Conservation (phyloP, 64 coral and sea anemone genomes). For the Dendrophyllia cribrosa region DNA sequence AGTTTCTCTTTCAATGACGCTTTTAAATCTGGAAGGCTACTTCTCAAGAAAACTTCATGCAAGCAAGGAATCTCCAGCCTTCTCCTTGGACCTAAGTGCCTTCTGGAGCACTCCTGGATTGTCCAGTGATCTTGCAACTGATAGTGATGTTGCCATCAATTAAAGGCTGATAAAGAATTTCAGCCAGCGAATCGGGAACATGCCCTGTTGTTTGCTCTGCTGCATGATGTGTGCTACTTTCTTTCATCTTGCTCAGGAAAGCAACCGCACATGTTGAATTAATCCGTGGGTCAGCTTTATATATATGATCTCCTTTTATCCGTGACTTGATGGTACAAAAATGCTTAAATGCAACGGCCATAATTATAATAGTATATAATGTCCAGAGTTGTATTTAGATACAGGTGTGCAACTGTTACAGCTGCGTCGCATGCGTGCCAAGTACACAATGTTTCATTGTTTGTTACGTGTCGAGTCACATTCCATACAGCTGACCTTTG, state of each 20-base stretch:
- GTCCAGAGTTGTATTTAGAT: constrained; percentile 11
- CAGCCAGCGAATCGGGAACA: constrained; percentile 32
- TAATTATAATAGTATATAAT: constrained; percentile 1
- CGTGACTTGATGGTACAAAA: constrained; percentile 27
- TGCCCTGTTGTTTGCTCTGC: constrained; percentile 16
- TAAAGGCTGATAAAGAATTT: constrained; percentile 34
- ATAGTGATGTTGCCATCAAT: constrained; percentile 36
- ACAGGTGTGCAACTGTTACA: background rate
- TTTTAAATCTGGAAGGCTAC: constrained; percentile 21
- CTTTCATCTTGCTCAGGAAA: constrained; percentile 17
- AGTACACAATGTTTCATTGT: background rate
- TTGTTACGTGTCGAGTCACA: background rate
- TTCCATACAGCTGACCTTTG: constrained; percentile 21
- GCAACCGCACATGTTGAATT: constrained; percentile 9
- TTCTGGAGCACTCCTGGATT: constrained; percentile 58
- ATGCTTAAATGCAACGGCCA: constrained; percentile 43
- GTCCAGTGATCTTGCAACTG: constrained; percentile 15
- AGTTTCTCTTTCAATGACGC: constrained; percentile 42
- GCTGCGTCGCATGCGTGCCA: background rate
- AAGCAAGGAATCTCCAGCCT: constrained; percentile 41
- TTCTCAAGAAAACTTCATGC: constrained; percentile 2
- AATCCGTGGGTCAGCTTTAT: constrained; percentile 12
- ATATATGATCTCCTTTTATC: constrained; percentile 40
- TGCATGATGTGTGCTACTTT: background rate
- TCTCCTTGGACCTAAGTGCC: constrained; percentile 44